Percentiles rank a stretch among this genome's conserved stretches.
phyloP scores from a whole-genome alignment of 2,888 invertebrate genomes.

The Campoplex capitator region DNA sequence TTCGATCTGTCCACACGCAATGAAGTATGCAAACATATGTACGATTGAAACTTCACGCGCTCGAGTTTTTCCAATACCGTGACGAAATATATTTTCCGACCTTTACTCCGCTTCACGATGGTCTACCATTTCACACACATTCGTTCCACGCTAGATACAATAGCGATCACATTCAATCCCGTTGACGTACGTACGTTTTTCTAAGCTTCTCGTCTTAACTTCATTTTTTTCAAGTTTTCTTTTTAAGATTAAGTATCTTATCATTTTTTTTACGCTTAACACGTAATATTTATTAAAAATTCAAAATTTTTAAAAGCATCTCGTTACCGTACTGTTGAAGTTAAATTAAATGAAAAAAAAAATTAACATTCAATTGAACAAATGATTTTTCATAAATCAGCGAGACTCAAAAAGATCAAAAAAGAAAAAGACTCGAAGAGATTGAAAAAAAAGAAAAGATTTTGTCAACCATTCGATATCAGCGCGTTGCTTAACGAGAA shows the following conservation, averaged over 20 bases:
- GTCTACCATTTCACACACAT: constrained; percentile 17
- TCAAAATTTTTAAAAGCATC: not conserved
- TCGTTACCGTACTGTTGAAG: too few relatives aligned
- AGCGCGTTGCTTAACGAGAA: not conserved
- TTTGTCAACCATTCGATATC: too few relatives aligned
- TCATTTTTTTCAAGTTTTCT: not conserved
- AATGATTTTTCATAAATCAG: too few relatives aligned
- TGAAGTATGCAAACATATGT: not conserved
- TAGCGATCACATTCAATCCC: constrained; percentile 25
- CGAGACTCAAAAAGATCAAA: too few relatives aligned
- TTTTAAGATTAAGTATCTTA: too few relatives aligned
- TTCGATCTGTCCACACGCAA: constrained; percentile 1
- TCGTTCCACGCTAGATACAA: not conserved
- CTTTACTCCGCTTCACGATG: constrained; percentile 27
- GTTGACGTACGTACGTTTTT: not conserved
- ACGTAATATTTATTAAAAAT: not conserved
- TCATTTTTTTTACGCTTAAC: too few relatives aligned
- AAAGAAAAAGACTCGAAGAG: too few relatives aligned
- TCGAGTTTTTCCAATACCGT: constrained; percentile 8
- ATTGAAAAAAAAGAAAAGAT: too few relatives aligned
- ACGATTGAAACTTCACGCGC: constrained; percentile 15
- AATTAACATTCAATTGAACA: too few relatives aligned
- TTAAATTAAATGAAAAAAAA: too few relatives aligned
- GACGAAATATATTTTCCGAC: constrained; percentile 27
- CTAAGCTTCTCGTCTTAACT: not conserved